Conservation (phyloP, 2,888 invertebrate genomes). For the Callyntrura sp. region DNA sequence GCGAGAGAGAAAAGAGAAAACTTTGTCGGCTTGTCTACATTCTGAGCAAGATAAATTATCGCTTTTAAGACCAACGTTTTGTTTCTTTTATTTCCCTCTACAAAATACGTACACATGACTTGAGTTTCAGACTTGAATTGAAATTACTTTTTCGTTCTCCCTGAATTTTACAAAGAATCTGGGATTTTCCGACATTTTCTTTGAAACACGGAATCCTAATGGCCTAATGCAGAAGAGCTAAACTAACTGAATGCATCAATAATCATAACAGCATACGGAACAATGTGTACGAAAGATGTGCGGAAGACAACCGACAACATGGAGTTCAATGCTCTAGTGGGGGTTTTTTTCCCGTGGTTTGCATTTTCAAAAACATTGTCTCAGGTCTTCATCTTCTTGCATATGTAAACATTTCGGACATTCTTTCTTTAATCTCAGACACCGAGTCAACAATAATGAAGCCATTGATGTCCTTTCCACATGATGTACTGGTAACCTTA, state of each 20-base stretch:
- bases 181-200: slow-evolving; percentile 76
- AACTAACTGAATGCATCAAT: slow-evolving; percentile 45
- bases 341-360: slow-evolving; percentile 46
- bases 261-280: slow-evolving; percentile 41
- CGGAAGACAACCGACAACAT: slow-evolving; percentile 75
- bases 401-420: slow-evolving; percentile 41
- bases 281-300: slow-evolving; percentile 30
- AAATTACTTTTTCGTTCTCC: slow-evolving; percentile 51
- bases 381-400: slow-evolving; percentile 67
- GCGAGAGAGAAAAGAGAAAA: slow-evolving; percentile 39
- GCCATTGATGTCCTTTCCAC: slow-evolving; percentile 22
- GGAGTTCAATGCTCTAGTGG: slow-evolving; percentile 70
- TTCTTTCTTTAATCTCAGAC: slow-evolving; percentile 24
- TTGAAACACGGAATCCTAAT: slow-evolving; percentile 45
- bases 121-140: slow-evolving; percentile 37
- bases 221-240: slow-evolving; percentile 8
- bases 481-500: background rate
- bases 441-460: slow-evolving; percentile 20
- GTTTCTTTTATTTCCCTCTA: slow-evolving; percentile 15
- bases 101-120: slow-evolving; percentile 16
- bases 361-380: slow-evolving; percentile 69
- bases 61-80: slow-evolving; percentile 58
- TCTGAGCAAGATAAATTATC: slow-evolving; percentile 73
- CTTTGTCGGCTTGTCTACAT: slow-evolving; percentile 73
- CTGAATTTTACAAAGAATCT: slow-evolving; percentile 68